These are phyloP conservation scores for Sminthopsis crassicaudata DNA, from an alignment of 2,113 vertebrate species.

Conservation along the genomic window DNA sequence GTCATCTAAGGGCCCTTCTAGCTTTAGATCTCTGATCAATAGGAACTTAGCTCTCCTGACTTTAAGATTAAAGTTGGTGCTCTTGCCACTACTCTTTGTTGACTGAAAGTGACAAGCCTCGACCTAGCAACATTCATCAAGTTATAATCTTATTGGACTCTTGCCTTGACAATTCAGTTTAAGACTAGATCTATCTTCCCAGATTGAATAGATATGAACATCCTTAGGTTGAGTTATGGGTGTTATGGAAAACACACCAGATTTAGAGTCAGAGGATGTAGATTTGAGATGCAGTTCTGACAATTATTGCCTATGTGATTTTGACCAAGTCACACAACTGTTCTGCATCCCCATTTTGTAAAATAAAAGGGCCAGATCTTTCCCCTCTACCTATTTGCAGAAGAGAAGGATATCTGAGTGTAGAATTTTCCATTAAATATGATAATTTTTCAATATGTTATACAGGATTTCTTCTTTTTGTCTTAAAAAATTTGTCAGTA, in stretches of 20 bases:
- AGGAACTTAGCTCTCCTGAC: neutral
- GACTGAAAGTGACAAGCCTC: neutral
- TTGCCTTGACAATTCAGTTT: conserved; percentile 13
- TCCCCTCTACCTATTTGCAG: neutral
- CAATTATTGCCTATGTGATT: neutral
- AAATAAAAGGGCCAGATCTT: neutral
- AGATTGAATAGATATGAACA: conserved; percentile 1
- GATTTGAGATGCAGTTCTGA: neutral
- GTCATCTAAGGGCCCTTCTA: neutral
- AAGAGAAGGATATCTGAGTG: neutral
- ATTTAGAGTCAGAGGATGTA: neutral
- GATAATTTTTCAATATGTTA: neutral
- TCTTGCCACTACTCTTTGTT: neutral
- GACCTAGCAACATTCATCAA: neutral
- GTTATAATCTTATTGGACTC: conserved; percentile 5
- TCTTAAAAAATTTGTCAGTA: neutral
- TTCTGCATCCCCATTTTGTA: neutral
- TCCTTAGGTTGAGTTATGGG: neutral
- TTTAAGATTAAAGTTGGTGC: neutral
- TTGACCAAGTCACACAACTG: neutral
- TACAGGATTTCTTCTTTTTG: neutral
- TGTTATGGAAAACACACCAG: neutral
- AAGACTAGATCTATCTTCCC: conserved; percentile 44
- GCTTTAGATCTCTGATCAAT: neutral
- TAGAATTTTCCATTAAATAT: neutral